Evolutionary conservation across 2,797 vertebrate genomes (phyloP).

Genomic region (Hydrophis major): DNA sequence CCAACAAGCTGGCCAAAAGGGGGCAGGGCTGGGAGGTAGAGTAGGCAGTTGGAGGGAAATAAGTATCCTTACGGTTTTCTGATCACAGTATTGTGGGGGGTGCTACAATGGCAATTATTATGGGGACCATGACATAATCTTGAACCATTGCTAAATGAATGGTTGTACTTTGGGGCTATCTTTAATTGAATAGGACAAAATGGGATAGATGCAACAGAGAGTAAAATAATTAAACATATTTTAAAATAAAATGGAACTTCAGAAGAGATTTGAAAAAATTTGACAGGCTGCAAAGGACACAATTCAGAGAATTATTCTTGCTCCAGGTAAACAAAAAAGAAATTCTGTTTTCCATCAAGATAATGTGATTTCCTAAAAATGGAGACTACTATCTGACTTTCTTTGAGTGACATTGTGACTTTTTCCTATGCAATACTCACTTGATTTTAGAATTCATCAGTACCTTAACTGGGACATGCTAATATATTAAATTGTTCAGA

Average conservation of each 20-base stretch:
- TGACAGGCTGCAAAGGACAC: neutral
- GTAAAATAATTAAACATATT: neutral
- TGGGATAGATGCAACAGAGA: neutral
- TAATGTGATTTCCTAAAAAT: neutral
- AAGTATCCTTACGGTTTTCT: neutral
- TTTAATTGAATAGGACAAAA: neutral
- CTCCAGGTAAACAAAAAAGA: neutral
- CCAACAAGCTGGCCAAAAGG: neutral
- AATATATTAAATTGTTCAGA: neutral
- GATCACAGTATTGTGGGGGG: neutral
- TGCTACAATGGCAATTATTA: neutral
- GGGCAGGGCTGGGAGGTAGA: neutral
- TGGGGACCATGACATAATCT: neutral
- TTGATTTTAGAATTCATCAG: neutral
- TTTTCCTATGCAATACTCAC: neutral
- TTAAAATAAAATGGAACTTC: neutral
- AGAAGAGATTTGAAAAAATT: neutral
- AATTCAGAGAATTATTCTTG: neutral
- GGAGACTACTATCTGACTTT: neutral
- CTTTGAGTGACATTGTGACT: neutral
- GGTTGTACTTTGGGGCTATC: neutral
- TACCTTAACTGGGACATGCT: neutral
- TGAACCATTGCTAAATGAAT: neutral
- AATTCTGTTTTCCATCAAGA: neutral
- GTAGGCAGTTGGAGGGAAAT: neutral